These are phyloP conservation scores for Sebastes cheni DNA, from an alignment of 2,797 vertebrate genomes.

Conservation along the genomic window DNA sequence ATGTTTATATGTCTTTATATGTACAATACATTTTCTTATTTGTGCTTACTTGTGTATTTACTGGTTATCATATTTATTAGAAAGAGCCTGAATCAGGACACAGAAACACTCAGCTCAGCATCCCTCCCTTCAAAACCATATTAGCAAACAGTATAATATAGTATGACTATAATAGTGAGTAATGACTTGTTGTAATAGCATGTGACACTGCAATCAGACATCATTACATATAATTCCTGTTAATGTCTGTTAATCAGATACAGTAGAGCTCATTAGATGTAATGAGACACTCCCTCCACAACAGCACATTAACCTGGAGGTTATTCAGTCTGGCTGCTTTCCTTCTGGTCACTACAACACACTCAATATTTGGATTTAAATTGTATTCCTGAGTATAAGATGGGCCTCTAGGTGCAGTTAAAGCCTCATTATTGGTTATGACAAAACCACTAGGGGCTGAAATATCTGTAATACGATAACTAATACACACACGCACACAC, in stretches of 20 bases:
- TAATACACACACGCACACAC: not conserved
- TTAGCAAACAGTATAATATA: conserved; percentile 54
- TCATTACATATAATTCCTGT: conserved; percentile 67
- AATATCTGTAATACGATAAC: conserved; percentile 3
- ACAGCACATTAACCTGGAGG: conserved; percentile 67
- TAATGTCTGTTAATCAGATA: conserved; percentile 74
- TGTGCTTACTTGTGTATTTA: not conserved
- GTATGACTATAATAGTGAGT: conserved; percentile 39
- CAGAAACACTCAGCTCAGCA: conserved; percentile 27
- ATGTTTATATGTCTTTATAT: not conserved
- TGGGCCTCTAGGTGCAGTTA: not conserved
- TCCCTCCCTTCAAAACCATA: conserved; percentile 45
- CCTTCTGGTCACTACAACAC: conserved; percentile 35
- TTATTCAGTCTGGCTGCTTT: conserved; percentile 57
- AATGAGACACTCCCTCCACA: conserved; percentile 68
- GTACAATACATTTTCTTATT: not conserved
- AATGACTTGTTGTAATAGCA: conserved; percentile 55
- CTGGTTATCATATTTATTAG: too few relatives aligned
- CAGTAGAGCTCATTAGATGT: conserved; percentile 64
- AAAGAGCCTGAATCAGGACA: conserved; percentile 9
- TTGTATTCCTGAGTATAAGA: not conserved
- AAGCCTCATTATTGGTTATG: not conserved
- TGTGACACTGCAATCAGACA: conserved; percentile 62
- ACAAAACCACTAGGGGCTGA: not conserved
- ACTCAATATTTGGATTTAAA: conserved; percentile 7